phyloP scores from a whole-genome alignment of 2,888 invertebrate species.

The Lasioglossum vierecki region DNA sequence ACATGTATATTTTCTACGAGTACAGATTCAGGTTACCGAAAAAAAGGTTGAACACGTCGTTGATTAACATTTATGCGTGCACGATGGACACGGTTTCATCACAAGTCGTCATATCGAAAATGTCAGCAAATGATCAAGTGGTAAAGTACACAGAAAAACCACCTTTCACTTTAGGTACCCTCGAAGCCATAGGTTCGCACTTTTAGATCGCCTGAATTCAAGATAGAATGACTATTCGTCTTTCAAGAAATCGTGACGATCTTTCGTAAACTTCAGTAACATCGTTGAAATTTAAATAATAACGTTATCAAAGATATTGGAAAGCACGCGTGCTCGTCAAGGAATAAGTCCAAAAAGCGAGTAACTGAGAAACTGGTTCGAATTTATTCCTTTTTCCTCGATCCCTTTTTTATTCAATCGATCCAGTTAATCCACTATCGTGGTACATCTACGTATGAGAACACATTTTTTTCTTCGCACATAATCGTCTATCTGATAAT shows the following conservation, averaged over 20 bases:
- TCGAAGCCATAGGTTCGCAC: background rate
- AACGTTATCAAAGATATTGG: conserved; percentile 16
- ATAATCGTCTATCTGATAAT: conserved; percentile 40
- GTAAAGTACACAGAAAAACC: conserved; percentile 12
- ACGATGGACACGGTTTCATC: background rate
- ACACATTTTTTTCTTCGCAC: conserved; percentile 42
- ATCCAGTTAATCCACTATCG: conserved; percentile 63
- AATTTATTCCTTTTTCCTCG: conserved; percentile 50
- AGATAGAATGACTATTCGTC: background rate
- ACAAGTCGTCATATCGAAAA: background rate
- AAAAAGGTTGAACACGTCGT: background rate
- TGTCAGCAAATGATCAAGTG: conserved; percentile 5
- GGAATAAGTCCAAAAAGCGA: conserved; percentile 43
- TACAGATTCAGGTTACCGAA: background rate
- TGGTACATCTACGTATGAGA: conserved; percentile 33
- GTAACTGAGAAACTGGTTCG: conserved; percentile 53
- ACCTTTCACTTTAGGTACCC: conserved; percentile 18
- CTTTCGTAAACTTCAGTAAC: background rate
- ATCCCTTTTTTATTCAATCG: conserved; percentile 53
- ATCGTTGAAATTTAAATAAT: conserved; percentile 1
- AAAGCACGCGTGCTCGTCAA: background rate
- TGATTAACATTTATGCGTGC: background rate
- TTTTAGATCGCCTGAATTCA: background rate
- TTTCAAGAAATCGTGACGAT: background rate
- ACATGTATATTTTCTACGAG: background rate